Evolutionary conservation across 2,888 invertebrate species (phyloP).

Genomic region (Seira musarum): DNA sequence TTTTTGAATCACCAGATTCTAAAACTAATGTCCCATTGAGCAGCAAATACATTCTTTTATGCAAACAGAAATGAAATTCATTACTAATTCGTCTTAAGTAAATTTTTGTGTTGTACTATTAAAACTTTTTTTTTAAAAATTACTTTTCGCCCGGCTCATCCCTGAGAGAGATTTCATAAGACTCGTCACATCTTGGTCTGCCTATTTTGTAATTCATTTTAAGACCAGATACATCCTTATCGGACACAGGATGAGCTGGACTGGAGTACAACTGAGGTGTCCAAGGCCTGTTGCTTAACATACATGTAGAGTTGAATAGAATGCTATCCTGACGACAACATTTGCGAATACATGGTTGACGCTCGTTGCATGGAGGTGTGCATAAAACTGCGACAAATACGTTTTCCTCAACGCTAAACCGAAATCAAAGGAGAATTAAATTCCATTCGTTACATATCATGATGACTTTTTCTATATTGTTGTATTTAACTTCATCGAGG

Average conservation of each 20-base stretch:
- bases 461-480: too few relatives aligned
- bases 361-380: constrained; percentile 63
- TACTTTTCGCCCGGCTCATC: constrained; percentile 65
- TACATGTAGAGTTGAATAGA: constrained; percentile 62
- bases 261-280: constrained; percentile 61
- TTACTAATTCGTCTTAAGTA: not conserved
- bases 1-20: constrained; percentile 71
- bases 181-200: constrained; percentile 58
- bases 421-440: constrained; percentile 4
- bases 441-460: constrained; percentile 4
- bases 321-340: constrained; percentile 66
- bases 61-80: constrained; percentile 8
- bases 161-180: constrained; percentile 59
- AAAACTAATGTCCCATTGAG: constrained; percentile 66
- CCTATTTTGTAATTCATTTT: constrained; percentile 64
- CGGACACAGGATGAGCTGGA: constrained; percentile 34
- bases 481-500: too few relatives aligned
- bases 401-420: constrained; percentile 54
- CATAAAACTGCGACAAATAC: constrained; percentile 68
- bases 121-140: not conserved
- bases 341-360: constrained; percentile 66
- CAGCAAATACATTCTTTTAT: constrained; percentile 61
- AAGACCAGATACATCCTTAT: constrained; percentile 19
- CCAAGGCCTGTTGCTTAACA: constrained; percentile 61
- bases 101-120: not conserved